phyloP scores from a whole-genome alignment of 2,888 invertebrate species.

The Andrena bucephala region DNA sequence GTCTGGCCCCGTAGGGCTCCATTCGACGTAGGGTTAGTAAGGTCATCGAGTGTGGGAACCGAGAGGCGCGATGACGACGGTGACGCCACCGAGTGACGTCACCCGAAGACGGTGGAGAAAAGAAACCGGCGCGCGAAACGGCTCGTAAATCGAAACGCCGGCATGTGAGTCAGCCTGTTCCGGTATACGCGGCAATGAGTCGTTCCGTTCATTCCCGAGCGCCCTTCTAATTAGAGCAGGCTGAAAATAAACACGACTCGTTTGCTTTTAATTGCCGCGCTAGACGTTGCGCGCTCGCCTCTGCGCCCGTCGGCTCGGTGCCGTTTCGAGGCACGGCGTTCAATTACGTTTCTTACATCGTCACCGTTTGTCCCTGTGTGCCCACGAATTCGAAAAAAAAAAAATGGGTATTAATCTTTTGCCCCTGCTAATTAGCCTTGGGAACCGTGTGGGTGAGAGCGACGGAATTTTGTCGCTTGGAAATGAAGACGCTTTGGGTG shows the following conservation, averaged over 20 bases:
- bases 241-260: conserved; percentile 81
- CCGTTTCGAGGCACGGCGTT: conserved; percentile 34
- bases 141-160: conserved; percentile 71
- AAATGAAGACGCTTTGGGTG: not conserved
- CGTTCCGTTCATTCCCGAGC: conserved; percentile 77
- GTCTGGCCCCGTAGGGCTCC: conserved; percentile 46
- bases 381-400: not conserved
- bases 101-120: conserved; percentile 55
- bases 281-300: conserved; percentile 71
- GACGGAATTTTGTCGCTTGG: not conserved
- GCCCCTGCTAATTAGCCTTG: conserved; percentile 30
- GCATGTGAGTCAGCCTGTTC: conserved; percentile 81
- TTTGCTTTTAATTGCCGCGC: conserved; percentile 81
- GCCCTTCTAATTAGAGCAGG: conserved; percentile 80
- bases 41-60: conserved; percentile 82
- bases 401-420: conserved; percentile 32
- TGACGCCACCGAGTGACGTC: conserved; percentile 82
- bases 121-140: conserved; percentile 53
- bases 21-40: conserved; percentile 74
- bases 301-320: conserved; percentile 4
- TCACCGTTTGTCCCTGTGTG: conserved; percentile 26
- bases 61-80: conserved; percentile 71
- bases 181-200: conserved; percentile 78
- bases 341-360: conserved; percentile 45
- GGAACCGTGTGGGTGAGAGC: not conserved